phyloP scores from a whole-genome alignment of 2,888 invertebrate species.

The Tryphoninae sp. region DNA sequence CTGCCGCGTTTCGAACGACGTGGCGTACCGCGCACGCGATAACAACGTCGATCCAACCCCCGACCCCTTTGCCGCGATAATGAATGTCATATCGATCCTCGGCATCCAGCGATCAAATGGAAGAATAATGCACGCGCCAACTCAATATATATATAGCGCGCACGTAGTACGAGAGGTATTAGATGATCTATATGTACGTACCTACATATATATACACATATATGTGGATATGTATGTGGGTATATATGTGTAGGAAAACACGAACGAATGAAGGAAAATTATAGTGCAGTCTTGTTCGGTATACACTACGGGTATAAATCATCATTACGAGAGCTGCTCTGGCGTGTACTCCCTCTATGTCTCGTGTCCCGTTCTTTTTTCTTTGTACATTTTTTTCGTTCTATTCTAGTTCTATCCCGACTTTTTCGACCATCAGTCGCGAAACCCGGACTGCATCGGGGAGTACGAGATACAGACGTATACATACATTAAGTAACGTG shows the following conservation, averaged over 20 bases:
- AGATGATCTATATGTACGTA: constrained; percentile 2
- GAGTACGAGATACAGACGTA: constrained; percentile 5
- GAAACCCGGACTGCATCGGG: constrained; percentile 12
- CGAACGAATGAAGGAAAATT: constrained; percentile 57
- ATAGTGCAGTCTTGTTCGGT: constrained; percentile 62
- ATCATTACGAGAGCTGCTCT: constrained; percentile 61
- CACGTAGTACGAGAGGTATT: neutral
- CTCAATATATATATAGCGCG: constrained; percentile 23
- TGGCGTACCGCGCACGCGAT: constrained; percentile 55
- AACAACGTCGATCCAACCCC: constrained; percentile 50
- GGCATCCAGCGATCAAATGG: constrained; percentile 57
- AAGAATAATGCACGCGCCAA: constrained; percentile 51
- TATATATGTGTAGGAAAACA: neutral
- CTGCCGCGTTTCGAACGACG: constrained; percentile 30
- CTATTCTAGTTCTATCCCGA: neutral
- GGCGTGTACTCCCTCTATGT: constrained; percentile 42
- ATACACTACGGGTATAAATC: constrained; percentile 61
- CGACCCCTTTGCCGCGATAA: constrained; percentile 36
- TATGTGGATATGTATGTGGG: neutral
- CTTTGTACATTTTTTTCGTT: constrained; percentile 31
- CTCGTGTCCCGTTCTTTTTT: constrained; percentile 5
- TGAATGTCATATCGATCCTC: constrained; percentile 63
- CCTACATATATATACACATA: constrained; percentile 3
- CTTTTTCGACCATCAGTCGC: constrained; percentile 32
- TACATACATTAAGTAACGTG: neutral